phyloP scores from a whole-genome alignment of 37 sponge, comb jelly and placozoan species.

The Tethya wilhelma region DNA sequence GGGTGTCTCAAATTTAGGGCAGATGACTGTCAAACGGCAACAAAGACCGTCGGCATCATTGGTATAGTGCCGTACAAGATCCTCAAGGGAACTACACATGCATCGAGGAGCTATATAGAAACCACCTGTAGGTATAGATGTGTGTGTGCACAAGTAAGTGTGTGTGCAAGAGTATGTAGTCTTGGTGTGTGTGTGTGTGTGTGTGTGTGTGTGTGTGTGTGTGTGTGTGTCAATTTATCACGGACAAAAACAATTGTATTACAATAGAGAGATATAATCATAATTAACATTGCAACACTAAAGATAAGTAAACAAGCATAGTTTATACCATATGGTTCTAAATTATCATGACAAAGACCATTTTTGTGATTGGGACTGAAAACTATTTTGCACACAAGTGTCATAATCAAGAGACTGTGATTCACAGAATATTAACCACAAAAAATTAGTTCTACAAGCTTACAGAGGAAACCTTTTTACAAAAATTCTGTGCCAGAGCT shows the following conservation, averaged over 20 bases:
- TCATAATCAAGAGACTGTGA: too few relatives aligned
- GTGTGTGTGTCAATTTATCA: constrained; percentile 3
- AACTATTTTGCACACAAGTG: too few relatives aligned
- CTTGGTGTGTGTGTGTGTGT: constrained; percentile 1
- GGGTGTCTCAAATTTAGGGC: constrained; percentile 77
- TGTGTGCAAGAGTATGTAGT: background rate
- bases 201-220: constrained; percentile 7
- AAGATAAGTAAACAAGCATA: too few relatives aligned
- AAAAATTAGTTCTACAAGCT: too few relatives aligned
- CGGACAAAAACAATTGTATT: background rate
- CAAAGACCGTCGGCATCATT: constrained; percentile 82
- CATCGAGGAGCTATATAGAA: constrained; percentile 95
- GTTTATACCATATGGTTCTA: too few relatives aligned
- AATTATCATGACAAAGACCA: too few relatives aligned
- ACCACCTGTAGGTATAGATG: constrained; percentile 35
- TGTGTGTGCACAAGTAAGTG: background rate
- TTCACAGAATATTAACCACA: too few relatives aligned
- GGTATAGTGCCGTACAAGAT: constrained; percentile 80
- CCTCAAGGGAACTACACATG: constrained; percentile 77
- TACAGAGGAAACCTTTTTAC: too few relatives aligned
- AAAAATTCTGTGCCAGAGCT: too few relatives aligned
- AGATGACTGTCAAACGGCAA: constrained; percentile 74
- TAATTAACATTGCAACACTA: too few relatives aligned
- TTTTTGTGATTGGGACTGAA: too few relatives aligned
- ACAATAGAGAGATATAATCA: too few relatives aligned